Evolutionary conservation across 53 echinoderm and acorn worm genomes (phyloP).

Genomic region (Echinarachnius parma): DNA sequence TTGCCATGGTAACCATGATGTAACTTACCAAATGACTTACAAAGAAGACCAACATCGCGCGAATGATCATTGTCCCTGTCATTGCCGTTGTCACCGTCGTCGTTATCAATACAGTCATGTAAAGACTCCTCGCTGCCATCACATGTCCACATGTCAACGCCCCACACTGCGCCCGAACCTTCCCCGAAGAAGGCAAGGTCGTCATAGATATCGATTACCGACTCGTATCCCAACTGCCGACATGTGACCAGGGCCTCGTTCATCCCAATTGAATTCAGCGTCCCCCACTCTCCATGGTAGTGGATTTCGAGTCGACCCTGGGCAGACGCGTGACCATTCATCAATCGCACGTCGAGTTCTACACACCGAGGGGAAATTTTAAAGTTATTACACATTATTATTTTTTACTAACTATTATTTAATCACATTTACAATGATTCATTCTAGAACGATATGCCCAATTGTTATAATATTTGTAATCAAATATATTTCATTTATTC

Average conservation of each 20-base stretch:
- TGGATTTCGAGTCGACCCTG: constrained; percentile 12
- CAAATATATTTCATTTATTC: too few relatives aligned
- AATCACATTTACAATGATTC: too few relatives aligned
- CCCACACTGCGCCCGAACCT: neutral
- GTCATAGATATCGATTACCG: constrained; percentile 21
- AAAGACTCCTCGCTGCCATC: constrained; percentile 11
- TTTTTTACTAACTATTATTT: too few relatives aligned
- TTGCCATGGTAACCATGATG: too few relatives aligned
- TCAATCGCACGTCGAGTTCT: constrained; percentile 5
- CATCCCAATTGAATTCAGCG: neutral
- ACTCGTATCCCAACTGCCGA: constrained; percentile 29
- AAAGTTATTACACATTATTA: too few relatives aligned
- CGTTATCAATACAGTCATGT: neutral
- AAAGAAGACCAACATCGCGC: constrained; percentile 7
- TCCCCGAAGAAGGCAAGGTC: constrained; percentile 19
- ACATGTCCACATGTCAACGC: neutral
- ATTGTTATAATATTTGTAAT: too few relatives aligned
- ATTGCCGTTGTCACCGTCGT: neutral
- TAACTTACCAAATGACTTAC: constrained; percentile 26
- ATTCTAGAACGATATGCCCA: too few relatives aligned
- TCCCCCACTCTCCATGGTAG: neutral
- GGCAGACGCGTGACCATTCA: neutral
- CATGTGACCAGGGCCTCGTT: constrained; percentile 4
- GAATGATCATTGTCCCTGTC: neutral
- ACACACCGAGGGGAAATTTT: too few relatives aligned